Percentiles rank a stretch among this genome's conserved stretches.
Conservation (phyloP, 2,888 invertebrate species). For the Caenorhabditis zanzibari region DNA sequence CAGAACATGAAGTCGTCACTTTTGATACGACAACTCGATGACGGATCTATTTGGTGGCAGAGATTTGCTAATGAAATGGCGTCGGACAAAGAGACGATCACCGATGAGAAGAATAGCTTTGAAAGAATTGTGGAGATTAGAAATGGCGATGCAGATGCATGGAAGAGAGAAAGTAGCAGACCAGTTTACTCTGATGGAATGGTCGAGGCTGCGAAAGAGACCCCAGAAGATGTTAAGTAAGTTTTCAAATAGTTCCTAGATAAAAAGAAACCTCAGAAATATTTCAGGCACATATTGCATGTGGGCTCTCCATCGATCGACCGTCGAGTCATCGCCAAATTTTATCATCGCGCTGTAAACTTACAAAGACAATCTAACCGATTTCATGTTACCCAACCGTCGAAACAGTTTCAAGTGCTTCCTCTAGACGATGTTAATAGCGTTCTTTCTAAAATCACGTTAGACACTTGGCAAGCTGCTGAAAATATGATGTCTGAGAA, state of each 20-base stretch:
- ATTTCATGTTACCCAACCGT: not conserved
- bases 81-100: conserved; percentile 21
- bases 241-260: not conserved
- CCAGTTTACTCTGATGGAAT: conserved; percentile 47
- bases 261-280: not conserved
- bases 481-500: conserved; percentile 25
- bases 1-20: not conserved
- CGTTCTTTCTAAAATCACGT: conserved; percentile 33
- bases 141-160: conserved; percentile 4
- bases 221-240: conserved; percentile 26
- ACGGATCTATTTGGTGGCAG: conserved; percentile 66
- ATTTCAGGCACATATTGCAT: conserved; percentile 18
- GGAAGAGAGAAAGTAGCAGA: conserved; percentile 23
- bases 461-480: conserved; percentile 37
- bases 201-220: conserved; percentile 25
- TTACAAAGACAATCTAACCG: conserved; percentile 3
- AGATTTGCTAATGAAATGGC: conserved; percentile 19
- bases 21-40: conserved; percentile 59
- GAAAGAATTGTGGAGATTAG: conserved; percentile 19
- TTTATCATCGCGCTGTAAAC: conserved; percentile 6
- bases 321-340: conserved; percentile 10
- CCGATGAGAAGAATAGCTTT: conserved; percentile 30
- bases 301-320: not conserved
- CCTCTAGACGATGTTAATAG: conserved; percentile 36
- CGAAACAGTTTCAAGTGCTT: conserved; percentile 6